A percentile compares a stretch with the other conserved stretches of the same genome.
Evolutionary conservation across 2,888 invertebrate species (phyloP).

Genomic region (Hemaris fuciformis): DNA sequence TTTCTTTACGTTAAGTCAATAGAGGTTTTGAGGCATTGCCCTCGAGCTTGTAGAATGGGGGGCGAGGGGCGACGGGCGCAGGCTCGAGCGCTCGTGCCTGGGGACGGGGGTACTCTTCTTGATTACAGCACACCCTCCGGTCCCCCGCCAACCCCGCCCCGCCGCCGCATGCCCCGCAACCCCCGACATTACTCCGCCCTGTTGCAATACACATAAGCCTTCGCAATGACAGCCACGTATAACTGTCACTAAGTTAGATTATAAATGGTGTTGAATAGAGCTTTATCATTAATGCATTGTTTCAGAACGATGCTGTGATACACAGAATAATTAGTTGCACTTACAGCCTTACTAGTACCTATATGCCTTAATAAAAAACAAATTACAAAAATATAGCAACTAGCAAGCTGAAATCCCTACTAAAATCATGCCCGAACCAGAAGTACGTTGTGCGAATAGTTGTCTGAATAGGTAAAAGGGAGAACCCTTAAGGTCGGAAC

Average conservation of each 20-base stretch:
- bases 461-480: not conserved
- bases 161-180: constrained; percentile 14
- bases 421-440: not conserved
- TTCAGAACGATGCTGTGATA: not conserved
- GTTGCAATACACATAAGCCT: constrained; percentile 64
- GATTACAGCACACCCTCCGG: constrained; percentile 73
- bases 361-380: not conserved
- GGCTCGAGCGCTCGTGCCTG: constrained; percentile 49
- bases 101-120: constrained; percentile 81
- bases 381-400: not conserved
- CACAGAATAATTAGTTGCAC: not conserved
- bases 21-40: constrained; percentile 77
- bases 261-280: constrained; percentile 26
- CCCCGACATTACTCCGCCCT: constrained; percentile 47
- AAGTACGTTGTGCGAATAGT: not conserved
- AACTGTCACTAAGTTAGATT: constrained; percentile 47
- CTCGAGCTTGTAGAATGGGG: constrained; percentile 63
- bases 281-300: not conserved
- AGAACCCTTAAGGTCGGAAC: constrained; percentile 20
- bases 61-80: constrained; percentile 26
- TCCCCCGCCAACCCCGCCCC: constrained; percentile 32
- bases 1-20: constrained; percentile 76
- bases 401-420: not conserved
- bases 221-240: constrained; percentile 55
- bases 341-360: not conserved